phyloP scores from a whole-genome alignment of 1,140 invertebrate species.

The Pseudomyrmex concolor region DNA sequence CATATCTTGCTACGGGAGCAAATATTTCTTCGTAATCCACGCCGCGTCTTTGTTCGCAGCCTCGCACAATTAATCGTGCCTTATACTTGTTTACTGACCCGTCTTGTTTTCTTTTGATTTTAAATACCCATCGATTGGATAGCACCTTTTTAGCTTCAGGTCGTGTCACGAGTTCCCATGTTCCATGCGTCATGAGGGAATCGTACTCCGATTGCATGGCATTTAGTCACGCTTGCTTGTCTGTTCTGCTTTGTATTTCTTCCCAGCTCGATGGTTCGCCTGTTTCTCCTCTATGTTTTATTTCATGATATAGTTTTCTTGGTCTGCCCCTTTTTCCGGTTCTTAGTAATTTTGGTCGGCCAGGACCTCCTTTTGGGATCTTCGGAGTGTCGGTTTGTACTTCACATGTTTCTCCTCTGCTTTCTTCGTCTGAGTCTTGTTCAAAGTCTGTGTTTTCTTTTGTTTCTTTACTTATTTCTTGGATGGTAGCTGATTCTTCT shows the following conservation, averaged over 20 bases:
- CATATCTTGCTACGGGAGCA: neutral
- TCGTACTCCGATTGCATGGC: conserved; percentile 7
- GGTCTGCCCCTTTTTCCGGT: conserved; percentile 30
- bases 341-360: conserved; percentile 3
- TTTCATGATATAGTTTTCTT: conserved; percentile 28
- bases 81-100: conserved; percentile 35
- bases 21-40: conserved; percentile 1
- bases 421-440: neutral
- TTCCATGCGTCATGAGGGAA: conserved; percentile 4
- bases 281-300: neutral
- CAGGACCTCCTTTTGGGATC: neutral
- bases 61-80: conserved; percentile 16
- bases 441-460: neutral
- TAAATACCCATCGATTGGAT: conserved; percentile 32
- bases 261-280: neutral
- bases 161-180: conserved; percentile 8
- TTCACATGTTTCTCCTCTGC: neutral
- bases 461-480: neutral
- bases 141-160: conserved; percentile 30
- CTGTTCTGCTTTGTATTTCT: neutral
- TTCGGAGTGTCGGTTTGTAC: neutral
- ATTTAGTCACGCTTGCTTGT: conserved; percentile 8
- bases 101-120: conserved; percentile 39
- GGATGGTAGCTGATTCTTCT: neutral
- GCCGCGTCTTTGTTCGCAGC: conserved; percentile 1